A percentile compares a stretch with the other conserved stretches of the same genome.
Evolutionary conservation across 92 coral and sea anemone genomes (phyloP).

Genomic region (Plumapathes pennacea): DNA sequence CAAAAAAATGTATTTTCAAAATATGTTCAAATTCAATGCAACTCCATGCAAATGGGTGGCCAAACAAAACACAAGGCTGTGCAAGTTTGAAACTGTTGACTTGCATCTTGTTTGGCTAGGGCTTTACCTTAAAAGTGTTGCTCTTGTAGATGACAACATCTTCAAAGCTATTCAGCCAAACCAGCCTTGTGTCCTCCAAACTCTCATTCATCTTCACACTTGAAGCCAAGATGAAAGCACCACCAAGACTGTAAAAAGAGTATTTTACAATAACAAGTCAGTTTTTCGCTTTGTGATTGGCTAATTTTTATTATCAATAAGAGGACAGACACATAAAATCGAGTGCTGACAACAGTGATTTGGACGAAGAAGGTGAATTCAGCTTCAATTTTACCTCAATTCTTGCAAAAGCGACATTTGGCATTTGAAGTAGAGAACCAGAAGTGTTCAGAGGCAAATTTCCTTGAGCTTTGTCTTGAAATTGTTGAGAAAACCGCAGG

Average conservation of each 20-base stretch:
- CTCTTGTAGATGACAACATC: constrained; percentile 52
- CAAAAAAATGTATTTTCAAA: too few relatives aligned
- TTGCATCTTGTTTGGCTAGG: too few relatives aligned
- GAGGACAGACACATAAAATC: not conserved
- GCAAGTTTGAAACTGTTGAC: too few relatives aligned
- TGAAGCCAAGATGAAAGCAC: constrained; percentile 56
- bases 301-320: not conserved
- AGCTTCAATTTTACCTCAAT: not conserved
- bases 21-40: too few relatives aligned
- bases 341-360: not conserved
- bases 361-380: not conserved
- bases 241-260: constrained; percentile 45
- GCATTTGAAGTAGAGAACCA: not conserved
- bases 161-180: constrained; percentile 52
- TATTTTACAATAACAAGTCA: too few relatives aligned
- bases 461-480: too few relatives aligned
- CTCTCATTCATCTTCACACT: constrained; percentile 56
- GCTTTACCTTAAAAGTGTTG: constrained; percentile 64
- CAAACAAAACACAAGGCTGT: too few relatives aligned
- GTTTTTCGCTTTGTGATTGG: not conserved
- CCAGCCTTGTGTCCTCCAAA: constrained; percentile 42
- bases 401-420: not conserved
- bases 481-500: too few relatives aligned
- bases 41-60: too few relatives aligned
- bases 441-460: too few relatives aligned